phyloP scores from a whole-genome alignment of 2,797 vertebrate species.

The Sebastes glaucus region DNA sequence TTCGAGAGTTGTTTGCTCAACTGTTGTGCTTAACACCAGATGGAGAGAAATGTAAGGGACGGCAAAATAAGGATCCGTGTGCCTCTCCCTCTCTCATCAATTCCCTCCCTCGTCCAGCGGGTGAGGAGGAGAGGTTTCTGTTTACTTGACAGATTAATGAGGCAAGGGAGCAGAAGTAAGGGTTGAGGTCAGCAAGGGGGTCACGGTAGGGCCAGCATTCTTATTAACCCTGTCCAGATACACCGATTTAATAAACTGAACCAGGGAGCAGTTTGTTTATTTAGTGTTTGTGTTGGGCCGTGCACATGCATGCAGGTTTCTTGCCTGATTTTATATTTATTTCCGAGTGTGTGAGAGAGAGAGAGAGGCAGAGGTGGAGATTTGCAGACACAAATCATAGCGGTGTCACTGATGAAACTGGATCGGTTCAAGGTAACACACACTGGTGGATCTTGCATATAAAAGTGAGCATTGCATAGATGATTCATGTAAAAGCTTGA shows the following conservation, averaged over 20 bases:
- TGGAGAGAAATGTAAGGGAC: constrained; percentile 2
- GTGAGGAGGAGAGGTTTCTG: constrained; percentile 21
- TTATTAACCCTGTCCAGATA: constrained; percentile 66
- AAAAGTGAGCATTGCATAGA: not conserved
- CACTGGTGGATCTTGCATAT: not conserved
- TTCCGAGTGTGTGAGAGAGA: not conserved
- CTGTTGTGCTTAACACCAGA: constrained; percentile 7
- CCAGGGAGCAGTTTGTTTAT: constrained; percentile 12
- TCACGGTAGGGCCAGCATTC: constrained; percentile 43
- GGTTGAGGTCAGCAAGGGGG: constrained; percentile 35
- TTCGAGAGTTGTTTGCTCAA: constrained; percentile 13
- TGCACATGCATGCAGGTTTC: not conserved
- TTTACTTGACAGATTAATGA: constrained; percentile 69
- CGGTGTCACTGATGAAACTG: not conserved
- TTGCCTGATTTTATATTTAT: constrained; percentile 24
- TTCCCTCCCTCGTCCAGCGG: constrained; percentile 3
- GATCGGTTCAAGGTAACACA: constrained; percentile 23
- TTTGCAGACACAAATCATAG: not conserved
- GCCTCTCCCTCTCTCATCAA: not conserved
- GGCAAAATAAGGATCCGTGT: not conserved
- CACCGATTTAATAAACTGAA: constrained; percentile 50
- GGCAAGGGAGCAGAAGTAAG: constrained; percentile 31
- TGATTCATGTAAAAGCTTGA: not conserved
- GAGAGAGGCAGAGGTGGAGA: not conserved
- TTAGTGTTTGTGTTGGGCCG: not conserved